A percentile compares a stretch with the other conserved stretches of the same genome.
Evolutionary conservation across 2,888 invertebrate species (phyloP).

Genomic region (Stomorhina lunata): DNA sequence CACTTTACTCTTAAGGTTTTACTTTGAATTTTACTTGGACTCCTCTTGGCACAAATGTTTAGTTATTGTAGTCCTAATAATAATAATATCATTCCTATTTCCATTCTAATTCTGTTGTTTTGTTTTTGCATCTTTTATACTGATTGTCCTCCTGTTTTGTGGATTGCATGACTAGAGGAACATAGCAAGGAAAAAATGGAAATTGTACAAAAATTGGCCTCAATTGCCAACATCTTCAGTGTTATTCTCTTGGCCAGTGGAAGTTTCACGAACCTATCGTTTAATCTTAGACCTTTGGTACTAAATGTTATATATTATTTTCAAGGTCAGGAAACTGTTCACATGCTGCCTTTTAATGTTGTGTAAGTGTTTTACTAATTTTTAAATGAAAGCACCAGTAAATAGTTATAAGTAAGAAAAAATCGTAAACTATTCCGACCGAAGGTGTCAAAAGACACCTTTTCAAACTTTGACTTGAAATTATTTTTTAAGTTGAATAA

Average conservation of each 20-base stretch:
- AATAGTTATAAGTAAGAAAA: background rate
- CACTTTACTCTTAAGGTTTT: background rate
- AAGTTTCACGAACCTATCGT: conserved; percentile 71
- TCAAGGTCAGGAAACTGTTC: conserved; percentile 66
- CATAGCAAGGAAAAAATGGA: conserved; percentile 66
- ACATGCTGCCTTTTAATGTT: conserved; percentile 74
- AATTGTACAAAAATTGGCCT: conserved; percentile 70
- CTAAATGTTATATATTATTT: conserved; percentile 68
- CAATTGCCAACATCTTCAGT: conserved; percentile 68
- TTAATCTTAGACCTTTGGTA: conserved; percentile 72
- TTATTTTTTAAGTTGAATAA: too few relatives aligned
- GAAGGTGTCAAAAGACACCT: background rate
- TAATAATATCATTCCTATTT: background rate
- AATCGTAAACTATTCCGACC: background rate
- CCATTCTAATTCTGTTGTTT: background rate
- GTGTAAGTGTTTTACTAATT: conserved; percentile 70
- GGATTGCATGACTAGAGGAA: conserved; percentile 37
- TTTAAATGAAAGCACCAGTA: background rate
- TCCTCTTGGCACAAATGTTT: background rate
- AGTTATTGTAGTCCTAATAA: conserved; percentile 13
- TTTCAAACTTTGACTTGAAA: too few relatives aligned
- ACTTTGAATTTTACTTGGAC: conserved; percentile 8
- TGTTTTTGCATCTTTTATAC: background rate
- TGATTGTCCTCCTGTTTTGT: background rate
- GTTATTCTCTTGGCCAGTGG: conserved; percentile 71